These are phyloP conservation scores for Trachurus trachurus DNA, from an alignment of 2,797 vertebrate species.

Conservation along the genomic window DNA sequence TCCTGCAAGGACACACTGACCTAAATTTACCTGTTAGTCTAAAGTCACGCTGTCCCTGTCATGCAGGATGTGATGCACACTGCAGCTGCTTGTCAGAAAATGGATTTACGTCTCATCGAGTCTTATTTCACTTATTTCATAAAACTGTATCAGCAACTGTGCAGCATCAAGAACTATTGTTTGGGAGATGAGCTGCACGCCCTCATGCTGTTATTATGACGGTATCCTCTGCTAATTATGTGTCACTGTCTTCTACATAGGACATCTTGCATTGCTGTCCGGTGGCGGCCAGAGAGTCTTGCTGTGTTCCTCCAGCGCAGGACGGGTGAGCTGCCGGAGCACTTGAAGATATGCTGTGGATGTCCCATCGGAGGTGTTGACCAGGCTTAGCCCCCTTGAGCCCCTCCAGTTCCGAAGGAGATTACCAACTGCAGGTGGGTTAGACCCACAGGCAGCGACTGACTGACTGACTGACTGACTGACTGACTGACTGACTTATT, in stretches of 20 bases:
- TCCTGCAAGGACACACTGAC: background rate
- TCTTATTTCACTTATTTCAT: background rate
- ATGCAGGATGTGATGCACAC: background rate
- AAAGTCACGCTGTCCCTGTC: background rate
- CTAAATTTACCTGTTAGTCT: background rate
- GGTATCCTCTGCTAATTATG: background rate
- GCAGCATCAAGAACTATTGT: background rate
- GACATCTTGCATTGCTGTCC: background rate
- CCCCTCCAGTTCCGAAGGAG: constrained; percentile 71
- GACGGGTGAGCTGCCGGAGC: constrained; percentile 13
- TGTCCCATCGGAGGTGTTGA: constrained; percentile 71
- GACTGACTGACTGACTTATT: constrained; percentile 29
- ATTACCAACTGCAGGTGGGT: constrained; percentile 77
- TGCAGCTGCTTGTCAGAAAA: background rate
- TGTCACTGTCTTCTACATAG: background rate
- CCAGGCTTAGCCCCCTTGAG: constrained; percentile 78
- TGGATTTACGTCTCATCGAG: background rate
- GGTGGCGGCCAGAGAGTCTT: background rate
- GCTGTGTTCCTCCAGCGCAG: constrained; percentile 3
- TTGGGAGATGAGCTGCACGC: background rate
- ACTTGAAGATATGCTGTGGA: constrained; percentile 56
- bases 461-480: constrained; percentile 16
- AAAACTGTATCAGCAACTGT: constrained; percentile 1
- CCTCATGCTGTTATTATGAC: background rate
- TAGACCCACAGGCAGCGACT: constrained; percentile 65